Conservation (phyloP, 1,140 invertebrate genomes). For the Cherax quadricarinatus region DNA sequence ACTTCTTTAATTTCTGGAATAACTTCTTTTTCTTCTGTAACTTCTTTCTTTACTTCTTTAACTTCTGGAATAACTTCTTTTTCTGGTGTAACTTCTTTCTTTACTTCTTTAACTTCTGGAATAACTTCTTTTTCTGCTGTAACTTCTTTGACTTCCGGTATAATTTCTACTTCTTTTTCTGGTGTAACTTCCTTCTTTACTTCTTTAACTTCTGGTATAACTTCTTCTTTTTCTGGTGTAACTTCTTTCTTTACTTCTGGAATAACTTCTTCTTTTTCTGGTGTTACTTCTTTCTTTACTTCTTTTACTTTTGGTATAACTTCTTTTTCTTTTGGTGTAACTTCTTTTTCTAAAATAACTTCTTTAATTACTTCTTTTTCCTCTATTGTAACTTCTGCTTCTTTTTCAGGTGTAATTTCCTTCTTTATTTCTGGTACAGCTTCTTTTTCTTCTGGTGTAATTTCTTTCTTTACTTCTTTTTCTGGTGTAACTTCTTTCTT, state of each 20-base stretch:
- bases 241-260: neutral
- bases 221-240: neutral
- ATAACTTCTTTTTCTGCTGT: neutral
- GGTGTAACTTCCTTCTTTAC: neutral
- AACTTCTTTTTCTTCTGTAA: neutral
- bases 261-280: neutral
- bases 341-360: constrained; percentile 24
- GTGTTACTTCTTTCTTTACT: neutral
- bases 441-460: neutral
- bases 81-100: constrained; percentile 24
- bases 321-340: constrained; percentile 23
- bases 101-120: neutral
- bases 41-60: neutral
- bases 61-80: neutral
- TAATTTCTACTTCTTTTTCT: constrained; percentile 9
- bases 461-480: too few relatives aligned
- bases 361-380: constrained; percentile 5
- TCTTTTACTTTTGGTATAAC: neutral
- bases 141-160: too few relatives aligned
- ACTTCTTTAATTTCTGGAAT: neutral
- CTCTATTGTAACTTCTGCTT: neutral
- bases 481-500: neutral
- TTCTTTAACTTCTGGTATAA: neutral
- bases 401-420: neutral
- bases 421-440: neutral